Evolutionary conservation across 64 coral and sea anemone genomes (phyloP).

Genomic region (Astreopora myriophthalma): DNA sequence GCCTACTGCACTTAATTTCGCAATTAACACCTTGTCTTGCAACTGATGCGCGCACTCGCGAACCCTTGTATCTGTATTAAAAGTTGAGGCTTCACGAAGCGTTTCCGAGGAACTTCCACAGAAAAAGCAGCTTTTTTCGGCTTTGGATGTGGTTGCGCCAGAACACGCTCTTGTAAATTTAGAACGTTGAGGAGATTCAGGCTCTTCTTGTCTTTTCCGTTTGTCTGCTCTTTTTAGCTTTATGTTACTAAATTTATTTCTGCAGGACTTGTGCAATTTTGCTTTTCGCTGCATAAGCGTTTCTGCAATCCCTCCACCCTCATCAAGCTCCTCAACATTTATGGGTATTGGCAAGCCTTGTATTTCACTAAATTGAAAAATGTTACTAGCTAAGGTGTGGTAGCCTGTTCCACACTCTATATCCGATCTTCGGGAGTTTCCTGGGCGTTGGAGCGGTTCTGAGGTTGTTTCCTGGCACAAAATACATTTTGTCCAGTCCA

Average conservation of each 20-base stretch:
- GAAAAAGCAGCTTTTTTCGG: background rate
- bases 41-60: no score
- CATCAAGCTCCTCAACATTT: constrained; percentile 12
- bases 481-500: constrained; percentile 47
- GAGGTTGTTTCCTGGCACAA: constrained; percentile 36
- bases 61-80: no score
- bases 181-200: background rate
- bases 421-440: background rate
- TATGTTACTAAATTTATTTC: constrained; percentile 27
- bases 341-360: constrained; percentile 1
- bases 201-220: constrained; percentile 20
- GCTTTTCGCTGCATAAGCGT: constrained; percentile 17
- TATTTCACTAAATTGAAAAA: constrained; percentile 43
- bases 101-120: background rate
- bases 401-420: constrained; percentile 7
- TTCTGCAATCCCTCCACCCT: constrained; percentile 4
- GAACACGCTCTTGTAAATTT: constrained; percentile 20
- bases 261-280: constrained; percentile 48
- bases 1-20: no score
- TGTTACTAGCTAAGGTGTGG: background rate
- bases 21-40: no score
- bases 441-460: constrained; percentile 10
- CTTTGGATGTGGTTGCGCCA: background rate
- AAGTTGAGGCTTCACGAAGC: no score
- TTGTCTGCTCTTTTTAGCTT: constrained; percentile 50